Base-by-base conservation (phyloP, 2,888 invertebrate species). In the Pasiphila rectangulata region DNA sequence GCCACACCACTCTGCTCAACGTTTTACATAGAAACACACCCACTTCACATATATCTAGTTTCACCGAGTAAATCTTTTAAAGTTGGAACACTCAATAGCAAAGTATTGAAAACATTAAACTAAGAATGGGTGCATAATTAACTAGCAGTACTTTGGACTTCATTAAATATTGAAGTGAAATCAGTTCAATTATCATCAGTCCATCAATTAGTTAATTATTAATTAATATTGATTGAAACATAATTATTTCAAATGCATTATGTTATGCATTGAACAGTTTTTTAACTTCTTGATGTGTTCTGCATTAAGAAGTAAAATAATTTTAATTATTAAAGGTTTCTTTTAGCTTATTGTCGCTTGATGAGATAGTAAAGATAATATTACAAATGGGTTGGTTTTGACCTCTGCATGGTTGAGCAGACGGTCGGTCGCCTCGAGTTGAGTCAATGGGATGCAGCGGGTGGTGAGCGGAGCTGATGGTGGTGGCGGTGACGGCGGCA, bases 1-100 rank as follows among this genome's bases (percentile, higher is more conserved):
- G 65, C 72, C 71, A 66, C 58, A 70, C 68, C 74, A 57, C 63
- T 67, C 71, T 56, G 64, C 76, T 69, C 61, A 63, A 64, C 56
- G 27, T 10, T 24, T 39, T 10, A 25, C n/a, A n/a, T n/a, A n/a
- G n/a, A n/a, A n/a, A n/a, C n/a, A n/a, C 16, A 32, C 32, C 5
- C 32, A 16, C 9, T 10, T 17, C 5, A 21, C 9, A 4, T 9
- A 16, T 19, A n/a, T n/a, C n/a, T n/a, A n/a, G n/a, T n/a, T n/a
- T n/a, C n/a, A n/a, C n/a, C n/a, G n/a, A n/a, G n/a, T n/a, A n/a
- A n/a, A n/a, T n/a, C n/a, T n/a, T n/a, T n/a, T n/a, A n/a, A n/a
- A n/a, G n/a, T n/a, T n/a, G n/a, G n/a, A n/a, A n/a, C n/a, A n/a
- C n/a, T n/a, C n/a, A n/a, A n/a, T n/a, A n/a, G n/a, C n/a, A n/a